Percentiles rank a stretch among this genome's conserved stretches.
Conservation (phyloP, 1,140 invertebrate genomes). For the Colletes latitarsis region DNA sequence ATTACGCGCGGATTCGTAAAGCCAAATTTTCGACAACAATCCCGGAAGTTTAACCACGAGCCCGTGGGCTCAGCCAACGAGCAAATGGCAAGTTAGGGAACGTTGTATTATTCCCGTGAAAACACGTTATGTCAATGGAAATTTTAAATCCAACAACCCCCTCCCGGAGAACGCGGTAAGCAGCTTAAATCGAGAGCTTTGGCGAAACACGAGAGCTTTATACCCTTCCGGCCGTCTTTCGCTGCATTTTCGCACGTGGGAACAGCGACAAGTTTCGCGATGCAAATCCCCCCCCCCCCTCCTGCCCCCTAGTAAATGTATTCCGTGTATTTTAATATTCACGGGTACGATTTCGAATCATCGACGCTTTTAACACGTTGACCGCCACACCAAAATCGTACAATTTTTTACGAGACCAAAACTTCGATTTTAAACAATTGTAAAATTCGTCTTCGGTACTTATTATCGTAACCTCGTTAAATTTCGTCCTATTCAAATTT, state of each 20-base stretch:
- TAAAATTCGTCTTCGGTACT: no score
- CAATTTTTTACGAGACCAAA: no score
- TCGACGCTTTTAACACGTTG: not conserved
- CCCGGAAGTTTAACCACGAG: not conserved
- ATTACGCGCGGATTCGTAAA: not conserved
- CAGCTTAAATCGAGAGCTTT: conserved; percentile 59
- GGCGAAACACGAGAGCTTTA: conserved; percentile 53
- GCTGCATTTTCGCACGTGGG: conserved; percentile 48
- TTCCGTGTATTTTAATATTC: conserved; percentile 17
- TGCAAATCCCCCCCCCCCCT: conserved; percentile 37
- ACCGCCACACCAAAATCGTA: no score
- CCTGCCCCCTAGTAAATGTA: not conserved
- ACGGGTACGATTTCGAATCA: not conserved
- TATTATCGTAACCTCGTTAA: no score
- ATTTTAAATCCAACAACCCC: conserved; percentile 46
- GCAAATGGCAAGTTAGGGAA: conserved; percentile 30
- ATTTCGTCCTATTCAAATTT: no score
- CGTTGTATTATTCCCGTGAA: conserved; percentile 8
- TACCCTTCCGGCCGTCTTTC: conserved; percentile 34
- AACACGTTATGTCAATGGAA: conserved; percentile 43
- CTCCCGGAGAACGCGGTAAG: conserved; percentile 36
- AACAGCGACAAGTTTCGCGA: conserved; percentile 1
- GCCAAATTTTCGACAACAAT: not conserved
- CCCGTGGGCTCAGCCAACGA: not conserved
- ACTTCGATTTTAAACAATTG: no score